phyloP scores from a whole-genome alignment of 2,888 invertebrate species.

The Orchesellides sinensis region DNA sequence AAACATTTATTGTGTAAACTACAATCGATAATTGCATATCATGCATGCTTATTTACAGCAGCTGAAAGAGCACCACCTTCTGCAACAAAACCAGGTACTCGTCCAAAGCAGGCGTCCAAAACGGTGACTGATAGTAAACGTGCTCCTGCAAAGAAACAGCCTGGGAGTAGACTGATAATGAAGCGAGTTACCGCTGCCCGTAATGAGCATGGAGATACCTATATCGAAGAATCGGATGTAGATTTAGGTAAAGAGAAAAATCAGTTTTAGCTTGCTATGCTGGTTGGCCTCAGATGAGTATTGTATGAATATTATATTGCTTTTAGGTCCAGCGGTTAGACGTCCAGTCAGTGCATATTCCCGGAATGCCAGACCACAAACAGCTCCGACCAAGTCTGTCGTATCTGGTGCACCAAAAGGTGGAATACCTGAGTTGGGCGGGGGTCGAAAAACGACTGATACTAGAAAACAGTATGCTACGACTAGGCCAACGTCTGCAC shows the following conservation, averaged over 20 bases:
- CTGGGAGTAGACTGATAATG: constrained; percentile 36
- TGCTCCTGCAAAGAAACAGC: constrained; percentile 5
- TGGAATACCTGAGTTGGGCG: neutral
- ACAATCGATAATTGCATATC: no score
- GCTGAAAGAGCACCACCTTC: neutral
- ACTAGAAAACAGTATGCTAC: neutral
- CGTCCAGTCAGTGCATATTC: neutral
- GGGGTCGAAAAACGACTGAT: neutral
- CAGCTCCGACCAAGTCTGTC: neutral
- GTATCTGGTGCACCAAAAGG: neutral
- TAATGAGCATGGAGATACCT: constrained; percentile 4
- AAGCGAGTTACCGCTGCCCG: constrained; percentile 32
- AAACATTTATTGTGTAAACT: neutral
- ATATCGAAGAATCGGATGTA: constrained; percentile 34
- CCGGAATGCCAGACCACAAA: constrained; percentile 23
- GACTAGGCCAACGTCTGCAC: neutral
- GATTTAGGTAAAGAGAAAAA: constrained; percentile 8
- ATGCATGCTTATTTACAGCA: no score
- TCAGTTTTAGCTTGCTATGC: no score
- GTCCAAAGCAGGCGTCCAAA: no score
- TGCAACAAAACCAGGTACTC: neutral
- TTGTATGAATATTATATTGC: neutral
- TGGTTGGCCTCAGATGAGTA: no score
- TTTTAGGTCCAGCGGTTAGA: constrained; percentile 9
- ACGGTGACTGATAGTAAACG: no score